Percentiles rank a stretch among this genome's conserved stretches.
These are phyloP conservation scores for Parasteatoda tepidariorum DNA, from an alignment of 1,140 invertebrate genomes.

Conservation along the genomic window DNA sequence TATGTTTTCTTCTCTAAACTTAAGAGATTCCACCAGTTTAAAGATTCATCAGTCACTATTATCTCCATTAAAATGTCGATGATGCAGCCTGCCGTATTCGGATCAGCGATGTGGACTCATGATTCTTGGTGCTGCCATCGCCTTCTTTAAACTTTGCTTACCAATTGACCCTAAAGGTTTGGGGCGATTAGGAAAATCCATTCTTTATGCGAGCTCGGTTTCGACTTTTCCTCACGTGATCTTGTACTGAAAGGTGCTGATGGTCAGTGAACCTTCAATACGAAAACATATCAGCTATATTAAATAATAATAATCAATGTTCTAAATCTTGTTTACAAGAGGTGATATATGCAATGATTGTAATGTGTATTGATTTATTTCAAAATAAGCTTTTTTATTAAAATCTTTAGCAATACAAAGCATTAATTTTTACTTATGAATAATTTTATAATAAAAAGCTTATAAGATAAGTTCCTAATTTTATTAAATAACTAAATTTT, in stretches of 20 bases:
- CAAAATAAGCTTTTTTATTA: too few relatives aligned
- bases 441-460: too few relatives aligned
- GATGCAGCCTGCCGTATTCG: background rate
- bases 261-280: too few relatives aligned
- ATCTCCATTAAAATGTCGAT: conserved; percentile 43
- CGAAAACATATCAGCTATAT: too few relatives aligned
- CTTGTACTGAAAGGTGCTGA: too few relatives aligned
- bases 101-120: background rate
- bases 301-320: too few relatives aligned
- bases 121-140: background rate
- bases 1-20: background rate
- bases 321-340: too few relatives aligned
- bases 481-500: too few relatives aligned
- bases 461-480: too few relatives aligned
- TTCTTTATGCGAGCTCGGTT: background rate
- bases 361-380: too few relatives aligned
- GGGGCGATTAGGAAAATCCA: background rate
- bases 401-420: background rate
- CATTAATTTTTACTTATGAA: background rate
- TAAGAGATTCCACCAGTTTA: background rate
- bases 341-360: too few relatives aligned
- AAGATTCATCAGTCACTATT: conserved; percentile 32
- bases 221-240: conserved; percentile 3
- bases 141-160: conserved; percentile 18
- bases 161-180: conserved; percentile 4